A percentile compares a stretch with the other conserved stretches of the same genome.
Conservation (phyloP, 2,888 invertebrate genomes). For the Brenthis ino region DNA sequence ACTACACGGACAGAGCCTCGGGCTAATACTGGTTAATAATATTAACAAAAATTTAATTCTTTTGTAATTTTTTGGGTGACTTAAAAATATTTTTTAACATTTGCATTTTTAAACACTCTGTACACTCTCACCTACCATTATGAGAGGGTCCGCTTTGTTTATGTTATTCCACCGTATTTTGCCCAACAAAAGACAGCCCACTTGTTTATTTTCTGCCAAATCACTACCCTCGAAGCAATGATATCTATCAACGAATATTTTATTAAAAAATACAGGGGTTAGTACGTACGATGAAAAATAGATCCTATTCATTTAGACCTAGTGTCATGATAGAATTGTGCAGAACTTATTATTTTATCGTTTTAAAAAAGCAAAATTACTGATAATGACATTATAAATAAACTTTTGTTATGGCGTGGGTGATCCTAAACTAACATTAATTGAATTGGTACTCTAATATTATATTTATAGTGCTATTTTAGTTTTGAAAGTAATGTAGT, state of each 20-base stretch:
- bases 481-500: background rate
- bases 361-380: conserved; percentile 31
- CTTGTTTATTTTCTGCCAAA: conserved; percentile 79
- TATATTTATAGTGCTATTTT: background rate
- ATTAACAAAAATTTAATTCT: too few relatives aligned
- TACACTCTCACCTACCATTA: conserved; percentile 59
- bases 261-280: conserved; percentile 73
- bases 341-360: conserved; percentile 54
- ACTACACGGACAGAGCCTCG: too few relatives aligned
- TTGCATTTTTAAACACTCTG: conserved; percentile 50
- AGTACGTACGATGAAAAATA: conserved; percentile 35
- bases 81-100: conserved; percentile 11
- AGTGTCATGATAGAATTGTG: conserved; percentile 11
- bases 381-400: conserved; percentile 39
- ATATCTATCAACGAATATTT: conserved; percentile 76
- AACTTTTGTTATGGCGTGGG: conserved; percentile 20
- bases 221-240: conserved; percentile 72
- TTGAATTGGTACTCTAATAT: conserved; percentile 15
- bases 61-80: too few relatives aligned
- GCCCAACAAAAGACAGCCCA: conserved; percentile 66
- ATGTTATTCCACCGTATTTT: conserved; percentile 77
- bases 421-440: conserved; percentile 32
- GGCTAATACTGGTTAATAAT: too few relatives aligned
- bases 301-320: conserved; percentile 15
- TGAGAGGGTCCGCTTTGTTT: conserved; percentile 68